phyloP scores from a whole-genome alignment of 1,140 invertebrate genomes.

The Paraescarpia echinospica region DNA sequence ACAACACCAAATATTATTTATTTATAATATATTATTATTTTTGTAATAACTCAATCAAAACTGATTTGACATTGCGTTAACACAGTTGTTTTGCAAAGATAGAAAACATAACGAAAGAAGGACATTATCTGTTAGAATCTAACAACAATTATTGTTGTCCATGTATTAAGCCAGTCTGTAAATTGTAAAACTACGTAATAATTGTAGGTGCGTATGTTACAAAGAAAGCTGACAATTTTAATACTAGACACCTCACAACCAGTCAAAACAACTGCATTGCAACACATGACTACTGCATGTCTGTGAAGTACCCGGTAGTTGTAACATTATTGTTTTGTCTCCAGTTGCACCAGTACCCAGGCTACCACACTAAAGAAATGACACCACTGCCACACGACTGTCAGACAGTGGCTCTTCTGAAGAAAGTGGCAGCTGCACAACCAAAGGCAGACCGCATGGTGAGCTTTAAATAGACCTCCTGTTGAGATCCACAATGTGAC shows the following conservation, averaged over 20 bases:
- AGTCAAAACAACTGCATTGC: not conserved
- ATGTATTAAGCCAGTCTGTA: not conserved
- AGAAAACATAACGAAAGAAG: not conserved
- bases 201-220: not conserved
- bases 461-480: not conserved
- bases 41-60: not conserved
- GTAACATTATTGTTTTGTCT: constrained; percentile 17
- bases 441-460: constrained; percentile 48
- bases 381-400: constrained; percentile 48
- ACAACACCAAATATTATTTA: not conserved
- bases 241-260: not conserved
- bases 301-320: not conserved
- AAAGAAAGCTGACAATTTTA: not conserved
- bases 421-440: constrained; percentile 47
- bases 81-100: not conserved
- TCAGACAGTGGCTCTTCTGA: constrained; percentile 42
- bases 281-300: not conserved
- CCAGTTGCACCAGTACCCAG: constrained; percentile 53
- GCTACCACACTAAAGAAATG: constrained; percentile 48
- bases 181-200: not conserved
- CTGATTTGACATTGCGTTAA: not conserved
- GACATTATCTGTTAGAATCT: not conserved
- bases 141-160: not conserved
- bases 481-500: no score
- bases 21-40: not conserved